Evolutionary conservation across 2,888 invertebrate species (phyloP), one percentile per base, ranked within the genome.

Genomic region (Petrophora chlorosata): DNA sequence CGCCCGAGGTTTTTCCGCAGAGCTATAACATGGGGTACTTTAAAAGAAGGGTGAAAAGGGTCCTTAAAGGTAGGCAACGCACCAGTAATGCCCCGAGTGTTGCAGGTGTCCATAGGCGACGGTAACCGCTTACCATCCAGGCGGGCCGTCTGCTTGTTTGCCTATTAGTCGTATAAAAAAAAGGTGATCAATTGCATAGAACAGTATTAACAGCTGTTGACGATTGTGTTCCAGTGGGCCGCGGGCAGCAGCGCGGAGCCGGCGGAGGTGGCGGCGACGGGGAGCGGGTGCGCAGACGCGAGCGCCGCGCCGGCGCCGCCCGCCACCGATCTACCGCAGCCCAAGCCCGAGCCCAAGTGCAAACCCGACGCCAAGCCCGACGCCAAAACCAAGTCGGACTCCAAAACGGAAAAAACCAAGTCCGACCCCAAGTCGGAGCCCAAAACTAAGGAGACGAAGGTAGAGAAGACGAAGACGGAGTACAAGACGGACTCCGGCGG

Each of bases 211-310:
- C 8, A 15, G 2, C 15, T n/a, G 4, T 14, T 2, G 4, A 15
- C n/a, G 9, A n/a, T 19, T 39, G 5, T 19, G 35, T 66, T 68
- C 1, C 73, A 87, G 88, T 87, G 85, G 86, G 74, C 72, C 8
- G 82, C 81, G 2, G 74, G 77, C 13, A 67, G 73, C 12, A 79
- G 81, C 43, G 65, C 68, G 3, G 85, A 82, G 52, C 35, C 58
- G 4, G 48, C 56, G 10, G 65, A 67, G 26, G 52, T 67, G 35
- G 38, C 58, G 22, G 61, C 44, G 3, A 61, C 59, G 16, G 50
- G 40, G 44, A 48, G 53, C 14, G 59, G 62, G 25, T 54, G 53
- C 8, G 63, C 56, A 4, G 61, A 57, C 35, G 43, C 62, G 46
- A 48, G 59, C 49, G 47, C 51, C 17, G 15, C 52, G 5, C 45